Evolutionary conservation across 2,888 invertebrate genomes (phyloP).

Genomic region (Vandiemenella viatica): DNA sequence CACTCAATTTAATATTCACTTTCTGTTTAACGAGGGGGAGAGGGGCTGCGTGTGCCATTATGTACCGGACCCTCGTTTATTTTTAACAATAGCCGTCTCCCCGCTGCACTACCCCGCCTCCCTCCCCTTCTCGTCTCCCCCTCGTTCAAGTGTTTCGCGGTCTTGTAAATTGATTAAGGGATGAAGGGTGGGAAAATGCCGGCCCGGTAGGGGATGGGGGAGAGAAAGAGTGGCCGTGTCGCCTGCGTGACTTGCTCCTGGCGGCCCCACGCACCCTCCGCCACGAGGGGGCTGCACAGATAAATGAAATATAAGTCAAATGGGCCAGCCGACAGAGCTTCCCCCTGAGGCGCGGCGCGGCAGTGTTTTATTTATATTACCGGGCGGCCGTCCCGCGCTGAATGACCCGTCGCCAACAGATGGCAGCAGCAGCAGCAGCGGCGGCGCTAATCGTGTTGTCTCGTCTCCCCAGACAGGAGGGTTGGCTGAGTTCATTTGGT

Average conservation of each 20-base stretch:
- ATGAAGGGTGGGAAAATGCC: neutral
- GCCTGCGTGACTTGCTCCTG: neutral
- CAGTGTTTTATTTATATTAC: neutral
- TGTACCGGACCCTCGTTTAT: conserved; percentile 10
- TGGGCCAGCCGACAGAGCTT: too few relatives aligned
- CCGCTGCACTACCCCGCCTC: too few relatives aligned
- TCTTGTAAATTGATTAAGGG: conserved; percentile 14
- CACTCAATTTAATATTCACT: conserved; percentile 2
- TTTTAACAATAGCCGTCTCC: conserved; percentile 14
- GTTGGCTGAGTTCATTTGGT: too few relatives aligned
- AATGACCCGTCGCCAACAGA: neutral
- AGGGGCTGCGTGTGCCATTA: neutral
- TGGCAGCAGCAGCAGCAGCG: neutral
- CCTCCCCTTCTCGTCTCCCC: neutral
- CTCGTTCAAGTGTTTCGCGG: conserved; percentile 7
- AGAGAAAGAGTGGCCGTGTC: too few relatives aligned
- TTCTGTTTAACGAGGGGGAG: neutral
- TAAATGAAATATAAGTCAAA: neutral
- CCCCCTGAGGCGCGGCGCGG: neutral
- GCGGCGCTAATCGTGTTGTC: too few relatives aligned
- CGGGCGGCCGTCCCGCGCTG: too few relatives aligned
- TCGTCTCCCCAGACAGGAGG: too few relatives aligned
- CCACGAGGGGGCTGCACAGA: neutral
- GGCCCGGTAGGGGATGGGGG: neutral
- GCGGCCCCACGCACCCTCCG: too few relatives aligned